Conservation (phyloP, 2,888 invertebrate genomes). For the Orchestes rusci region DNA sequence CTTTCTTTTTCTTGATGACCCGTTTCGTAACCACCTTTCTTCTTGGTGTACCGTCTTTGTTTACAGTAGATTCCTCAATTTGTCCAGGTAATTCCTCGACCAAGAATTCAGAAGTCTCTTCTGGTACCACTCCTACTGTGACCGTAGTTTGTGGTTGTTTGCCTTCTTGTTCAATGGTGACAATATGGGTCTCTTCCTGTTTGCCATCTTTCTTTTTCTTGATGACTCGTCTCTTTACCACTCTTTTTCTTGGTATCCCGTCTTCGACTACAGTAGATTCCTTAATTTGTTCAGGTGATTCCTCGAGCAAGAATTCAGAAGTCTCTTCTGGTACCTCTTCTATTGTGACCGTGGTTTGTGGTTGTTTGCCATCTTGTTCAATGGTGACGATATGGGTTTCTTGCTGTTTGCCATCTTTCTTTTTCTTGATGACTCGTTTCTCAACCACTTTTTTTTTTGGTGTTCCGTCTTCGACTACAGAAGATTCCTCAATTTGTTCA, state of each 20-base stretch:
- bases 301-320: constrained; percentile 25
- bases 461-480: constrained; percentile 27
- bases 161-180: constrained; percentile 39
- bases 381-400: constrained; percentile 29
- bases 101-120: constrained; percentile 23
- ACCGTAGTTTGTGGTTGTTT: constrained; percentile 33
- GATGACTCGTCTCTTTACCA: constrained; percentile 37
- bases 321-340: constrained; percentile 23
- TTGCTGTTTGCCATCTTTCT: constrained; percentile 41
- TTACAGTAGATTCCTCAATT: constrained; percentile 25
- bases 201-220: constrained; percentile 33
- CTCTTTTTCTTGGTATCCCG: constrained; percentile 25
- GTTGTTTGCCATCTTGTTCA: constrained; percentile 41
- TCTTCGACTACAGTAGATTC: constrained; percentile 29
- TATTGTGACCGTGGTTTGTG: constrained; percentile 37
- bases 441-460: constrained; percentile 34
- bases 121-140: constrained; percentile 24
- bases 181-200: constrained; percentile 33
- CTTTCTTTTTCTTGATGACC: constrained; percentile 41
- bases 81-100: constrained; percentile 34
- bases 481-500: constrained; percentile 29
- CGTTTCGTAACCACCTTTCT: constrained; percentile 39
- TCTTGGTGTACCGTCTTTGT: constrained; percentile 23
- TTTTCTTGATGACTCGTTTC: constrained; percentile 42
- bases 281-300: constrained; percentile 34